Conservation (phyloP, 2,888 invertebrate species). For the Caenorhabditis sinica region DNA sequence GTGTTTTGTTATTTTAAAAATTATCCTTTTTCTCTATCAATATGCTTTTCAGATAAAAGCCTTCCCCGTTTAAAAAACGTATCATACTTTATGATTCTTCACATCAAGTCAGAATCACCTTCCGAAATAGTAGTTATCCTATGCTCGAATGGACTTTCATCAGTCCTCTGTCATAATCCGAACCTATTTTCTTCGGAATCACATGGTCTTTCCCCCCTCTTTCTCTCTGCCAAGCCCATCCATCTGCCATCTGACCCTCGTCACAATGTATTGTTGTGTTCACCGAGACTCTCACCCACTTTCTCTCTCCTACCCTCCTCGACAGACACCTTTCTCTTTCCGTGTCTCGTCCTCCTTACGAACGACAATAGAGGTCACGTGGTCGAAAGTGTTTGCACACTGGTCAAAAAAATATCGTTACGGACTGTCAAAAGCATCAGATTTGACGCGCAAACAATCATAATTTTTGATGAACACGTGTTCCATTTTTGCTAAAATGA, state of each 20-base stretch:
- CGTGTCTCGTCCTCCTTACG: slow-evolving; percentile 15
- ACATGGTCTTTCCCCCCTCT: too few species aligned
- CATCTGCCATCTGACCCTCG: not conserved
- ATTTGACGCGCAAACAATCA: slow-evolving; percentile 43
- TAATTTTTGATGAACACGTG: not conserved
- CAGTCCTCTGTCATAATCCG: too few species aligned
- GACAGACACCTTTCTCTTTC: slow-evolving; percentile 33
- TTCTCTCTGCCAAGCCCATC: not conserved
- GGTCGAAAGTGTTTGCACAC: slow-evolving; percentile 13
- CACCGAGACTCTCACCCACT: not conserved
- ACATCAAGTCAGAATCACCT: too few species aligned
- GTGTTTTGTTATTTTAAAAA: too few species aligned
- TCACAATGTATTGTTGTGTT: slow-evolving; percentile 14
- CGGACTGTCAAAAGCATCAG: slow-evolving; percentile 30
- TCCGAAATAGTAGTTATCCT: too few species aligned
- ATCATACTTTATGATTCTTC: too few species aligned
- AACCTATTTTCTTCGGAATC: too few species aligned
- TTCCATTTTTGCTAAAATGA: not conserved
- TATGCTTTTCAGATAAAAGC: too few species aligned
- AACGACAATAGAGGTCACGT: slow-evolving; percentile 17
- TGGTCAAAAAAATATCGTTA: not conserved
- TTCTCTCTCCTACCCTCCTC: not conserved
- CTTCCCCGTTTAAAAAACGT: too few species aligned
- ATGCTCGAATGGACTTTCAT: too few species aligned
- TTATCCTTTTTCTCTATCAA: too few species aligned